These are phyloP conservation scores for Onychorhynchus coronatus DNA, from an alignment of 2,113 vertebrate species.

Conservation along the genomic window DNA sequence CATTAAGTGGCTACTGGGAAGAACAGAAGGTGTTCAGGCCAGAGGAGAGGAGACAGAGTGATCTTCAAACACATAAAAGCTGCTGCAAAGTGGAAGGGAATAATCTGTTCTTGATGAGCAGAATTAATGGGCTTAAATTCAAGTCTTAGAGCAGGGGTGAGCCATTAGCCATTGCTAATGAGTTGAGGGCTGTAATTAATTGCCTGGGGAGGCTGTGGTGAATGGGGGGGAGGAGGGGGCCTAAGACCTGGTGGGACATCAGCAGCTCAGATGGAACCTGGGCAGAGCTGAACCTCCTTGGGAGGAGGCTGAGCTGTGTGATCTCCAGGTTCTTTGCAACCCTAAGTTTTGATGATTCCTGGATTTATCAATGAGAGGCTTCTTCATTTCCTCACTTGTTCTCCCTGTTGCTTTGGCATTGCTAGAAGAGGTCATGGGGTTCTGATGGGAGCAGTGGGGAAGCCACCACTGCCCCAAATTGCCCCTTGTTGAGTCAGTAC, in stretches of 20 bases:
- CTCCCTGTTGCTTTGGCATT: background rate
- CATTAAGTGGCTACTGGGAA: background rate
- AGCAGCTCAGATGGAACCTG: background rate
- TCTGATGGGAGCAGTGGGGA: background rate
- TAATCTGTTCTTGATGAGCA: background rate
- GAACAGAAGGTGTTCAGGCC: background rate
- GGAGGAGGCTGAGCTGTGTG: background rate
- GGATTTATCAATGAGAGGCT: background rate
- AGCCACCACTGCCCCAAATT: background rate
- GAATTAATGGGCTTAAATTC: background rate
- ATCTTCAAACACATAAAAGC: background rate
- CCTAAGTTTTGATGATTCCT: background rate
- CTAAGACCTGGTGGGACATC: background rate
- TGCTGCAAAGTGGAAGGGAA: background rate
- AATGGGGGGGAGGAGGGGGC: background rate
- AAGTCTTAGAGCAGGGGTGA: background rate
- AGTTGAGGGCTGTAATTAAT: background rate
- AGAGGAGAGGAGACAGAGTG: background rate
- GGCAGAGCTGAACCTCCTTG: background rate
- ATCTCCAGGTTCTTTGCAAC: background rate
- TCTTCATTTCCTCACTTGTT: background rate
- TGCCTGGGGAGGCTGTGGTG: background rate
- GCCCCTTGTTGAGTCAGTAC: rapidly evolving
- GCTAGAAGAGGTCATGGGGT: background rate
- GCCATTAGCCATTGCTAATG: background rate